phyloP scores from a whole-genome alignment of 2,888 invertebrate species.

The Habroteleia sp. region DNA sequence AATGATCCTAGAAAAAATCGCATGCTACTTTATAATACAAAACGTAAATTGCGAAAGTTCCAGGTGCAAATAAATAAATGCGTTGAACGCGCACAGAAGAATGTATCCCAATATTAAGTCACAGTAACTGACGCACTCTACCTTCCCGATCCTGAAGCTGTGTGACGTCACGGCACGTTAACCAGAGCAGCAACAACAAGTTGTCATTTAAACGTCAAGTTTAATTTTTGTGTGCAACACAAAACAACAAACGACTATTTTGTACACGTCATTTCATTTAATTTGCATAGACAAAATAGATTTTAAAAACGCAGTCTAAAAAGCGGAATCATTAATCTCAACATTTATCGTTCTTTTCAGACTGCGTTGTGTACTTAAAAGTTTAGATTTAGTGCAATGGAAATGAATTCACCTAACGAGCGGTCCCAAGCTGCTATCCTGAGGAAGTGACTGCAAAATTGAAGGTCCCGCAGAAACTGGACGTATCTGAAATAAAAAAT shows the following conservation, averaged over 20 bases:
- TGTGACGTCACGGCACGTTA: conserved; percentile 69
- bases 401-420: too few species aligned
- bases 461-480: too few species aligned
- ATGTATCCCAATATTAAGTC: conserved; percentile 80
- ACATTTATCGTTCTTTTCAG: background rate
- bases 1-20: background rate
- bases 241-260: conserved; percentile 32
- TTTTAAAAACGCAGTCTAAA: conserved; percentile 5
- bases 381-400: too few species aligned
- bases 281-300: conserved; percentile 9
- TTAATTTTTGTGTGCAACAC: conserved; percentile 47
- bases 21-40: conserved; percentile 55
- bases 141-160: conserved; percentile 89
- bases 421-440: too few species aligned
- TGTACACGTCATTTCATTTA: conserved; percentile 6
- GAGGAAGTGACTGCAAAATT: too few species aligned
- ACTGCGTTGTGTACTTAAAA: conserved; percentile 28
- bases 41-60: conserved; percentile 65
- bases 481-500: too few species aligned
- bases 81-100: conserved; percentile 78
- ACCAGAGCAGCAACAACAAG: conserved; percentile 78
- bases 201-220: conserved; percentile 64
- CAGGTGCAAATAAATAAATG: conserved; percentile 78
- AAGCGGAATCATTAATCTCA: too few species aligned
- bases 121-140: conserved; percentile 85